These are phyloP conservation scores for Hirtodrosophila histrioides DNA, from an alignment of 2,888 invertebrate species.

Conservation along the genomic window DNA sequence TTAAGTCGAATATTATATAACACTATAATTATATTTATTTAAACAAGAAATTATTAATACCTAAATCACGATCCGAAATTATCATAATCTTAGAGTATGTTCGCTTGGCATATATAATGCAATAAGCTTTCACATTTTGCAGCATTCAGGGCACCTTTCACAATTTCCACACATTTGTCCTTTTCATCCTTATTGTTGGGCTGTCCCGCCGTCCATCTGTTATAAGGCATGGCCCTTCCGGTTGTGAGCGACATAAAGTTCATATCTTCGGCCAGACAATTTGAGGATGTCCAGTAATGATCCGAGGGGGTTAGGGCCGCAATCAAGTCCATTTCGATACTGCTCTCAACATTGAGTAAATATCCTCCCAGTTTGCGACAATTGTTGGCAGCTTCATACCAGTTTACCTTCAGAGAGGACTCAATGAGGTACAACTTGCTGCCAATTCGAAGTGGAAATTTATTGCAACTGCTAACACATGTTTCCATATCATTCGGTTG, in stretches of 20 bases:
- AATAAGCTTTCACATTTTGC: not conserved
- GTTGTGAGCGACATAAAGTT: constrained; percentile 23
- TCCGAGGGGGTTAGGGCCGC: not conserved
- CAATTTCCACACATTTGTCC: constrained; percentile 22
- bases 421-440: constrained; percentile 20
- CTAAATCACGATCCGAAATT: not conserved
- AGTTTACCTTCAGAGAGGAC: constrained; percentile 12
- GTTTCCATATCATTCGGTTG: not conserved
- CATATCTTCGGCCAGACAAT: constrained; percentile 3
- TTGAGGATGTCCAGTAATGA: constrained; percentile 30
- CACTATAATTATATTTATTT: not conserved
- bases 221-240: constrained; percentile 32
- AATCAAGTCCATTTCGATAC: constrained; percentile 31
- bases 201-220: constrained; percentile 24
- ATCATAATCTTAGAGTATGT: constrained; percentile 4
- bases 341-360: constrained; percentile 33
- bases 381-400: constrained; percentile 26
- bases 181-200: not conserved
- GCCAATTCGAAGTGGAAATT: constrained; percentile 17
- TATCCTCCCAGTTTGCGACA: constrained; percentile 36
- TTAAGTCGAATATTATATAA: too few species aligned
- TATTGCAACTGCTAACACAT: constrained; percentile 16
- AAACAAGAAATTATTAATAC: too few species aligned
- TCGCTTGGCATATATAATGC: constrained; percentile 34
- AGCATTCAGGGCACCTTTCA: not conserved